Evolutionary conservation across 2,888 invertebrate species (phyloP), one percentile per base, ranked within the genome.

Genomic region (Zele albiditarsus): DNA sequence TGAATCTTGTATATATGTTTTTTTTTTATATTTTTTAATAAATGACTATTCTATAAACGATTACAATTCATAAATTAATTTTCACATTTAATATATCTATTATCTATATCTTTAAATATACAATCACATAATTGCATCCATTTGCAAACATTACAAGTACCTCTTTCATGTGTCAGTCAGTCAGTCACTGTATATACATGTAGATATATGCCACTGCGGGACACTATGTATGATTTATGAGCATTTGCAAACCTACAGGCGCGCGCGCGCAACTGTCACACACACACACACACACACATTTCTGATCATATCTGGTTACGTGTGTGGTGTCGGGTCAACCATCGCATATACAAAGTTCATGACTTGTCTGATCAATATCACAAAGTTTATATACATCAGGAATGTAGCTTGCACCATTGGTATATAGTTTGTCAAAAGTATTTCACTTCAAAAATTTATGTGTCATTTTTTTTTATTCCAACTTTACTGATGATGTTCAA

Each of bases 311-410:
- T 20, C 69, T 63, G 31, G 31, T 46, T 31, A 27, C 63, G 46
- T 72, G 67, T 25, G 69, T 53, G 20, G 53, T 20, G 20, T 53
- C n/a, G 20, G 53, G 53, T 53, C 53, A 53, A 53, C 53, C 53
- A 53, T 73, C 73, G 58, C 73, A 68, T 71, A 77, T 67, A 62
- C 68, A 63, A 33, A 63, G 63, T 63, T 63, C 63, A 63, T 63
- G 31, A 63, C 63, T 63, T 20, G 31, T 63, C 33, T 63, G 63
- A 63, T 63, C 63, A 63, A 53, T 53, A 53, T 53, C 53, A 23
- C 10, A 63, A 8, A 31, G 31, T 63, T 31, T 63, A 63, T 33
- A 63, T 5, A 63, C 33, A 33, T 33, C 63, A 33, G 20, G 16
- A 63, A 63, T 63, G 33, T 63, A 38, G 38, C n/a, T 38, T 38